Base-by-base conservation (phyloP, 2,888 invertebrate genomes). In the Drosophila kuntzei region DNA sequence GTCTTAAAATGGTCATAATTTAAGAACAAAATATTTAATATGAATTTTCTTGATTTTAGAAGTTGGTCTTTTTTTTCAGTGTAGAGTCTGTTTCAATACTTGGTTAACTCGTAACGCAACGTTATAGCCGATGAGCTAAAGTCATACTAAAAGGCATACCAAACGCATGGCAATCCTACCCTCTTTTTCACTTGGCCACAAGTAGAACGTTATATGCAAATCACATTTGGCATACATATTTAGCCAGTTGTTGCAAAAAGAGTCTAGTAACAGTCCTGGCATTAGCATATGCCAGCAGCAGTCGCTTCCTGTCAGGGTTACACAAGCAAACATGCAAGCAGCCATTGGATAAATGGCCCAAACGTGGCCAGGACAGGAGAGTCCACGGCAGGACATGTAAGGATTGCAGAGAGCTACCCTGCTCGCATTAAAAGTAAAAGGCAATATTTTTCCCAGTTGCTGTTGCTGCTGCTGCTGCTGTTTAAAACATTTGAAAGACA, bases 211-310 rank as follows among this genome's bases (percentile, higher is more conserved):
- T 84, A 82, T 84, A 84, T 88, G 83, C 83, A 84, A 84, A 88
- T 88, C 87, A 77, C 86, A 84, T 84, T 79, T 84, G 88, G 77
- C 80, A 86, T 82, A 84, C 80, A 84, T 88, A 77, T 86, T 82
- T 83, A 65, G 79, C 54, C 76, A 71, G 87, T 71, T 83, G 84
- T 80, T 80, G 71, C 68, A 65, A 71, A 69, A 60, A 50, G 59
- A 69, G 67, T 54, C 65, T 43, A 67, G 68, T 72, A 69, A 78
- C 69, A 50, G 58, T 49, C 49, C 71, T 50, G 76, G 57, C 80
- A 83, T 83, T 85, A 85, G 86, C 83, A 83, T 88, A 85, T 75
- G 83, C 79, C 75, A 71, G 67, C 58, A 68, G 76, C 74, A 53
- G 65, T 41, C 37, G 54, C 59, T 7, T 53, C 20, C 68, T 50